Evolutionary conservation across 2,113 vertebrate genomes (phyloP), one percentile per base, ranked within the genome.

Genomic region (Redunca redunca): DNA sequence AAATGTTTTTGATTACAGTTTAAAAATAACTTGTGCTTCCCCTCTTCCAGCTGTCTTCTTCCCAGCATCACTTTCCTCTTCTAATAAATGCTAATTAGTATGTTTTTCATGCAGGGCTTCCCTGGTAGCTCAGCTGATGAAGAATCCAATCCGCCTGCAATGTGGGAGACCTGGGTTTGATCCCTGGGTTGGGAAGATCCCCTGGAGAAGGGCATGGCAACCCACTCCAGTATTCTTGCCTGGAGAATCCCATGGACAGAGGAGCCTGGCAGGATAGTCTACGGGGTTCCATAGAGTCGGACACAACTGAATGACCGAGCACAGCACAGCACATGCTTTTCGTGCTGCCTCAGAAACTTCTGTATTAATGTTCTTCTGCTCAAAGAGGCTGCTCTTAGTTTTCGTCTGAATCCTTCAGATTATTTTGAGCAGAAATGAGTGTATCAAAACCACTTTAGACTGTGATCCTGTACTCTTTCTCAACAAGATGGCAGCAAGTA

Each of bases 301-400:
- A 40, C 67, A 40, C n/a, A 40, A 40, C 36, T 74, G 36, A 74
- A 13, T 74, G 64, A 71, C n/a, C 10, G 19, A 40, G 36, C 67
- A 23, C 10, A 74, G 67, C n/a, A 40, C 10, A 6, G 19, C 67
- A 74, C 19, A 2, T 13, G 78, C 26, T 64, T 81, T 83, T 83
- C n/a, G 43, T 60, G n/a, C 53, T 57, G n/a, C 5, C 25, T 60
- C 90, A 48, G 48, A 94, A 58, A 28, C 80, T 71, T 89, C 13
- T 30, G 30, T 90, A 48, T 94, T 82, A 81, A 62, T 13, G 23
- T 53, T 5, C 16, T 93, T 89, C 21, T 97, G 21, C n/a, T 55
- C 67, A 80, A 85, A 93, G 60, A 97, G 26, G 11, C 30, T 80
- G 88, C 84, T 36, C 40, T 95, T 83, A 33, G 14, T 81, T 95